Evolutionary conservation across 2,888 invertebrate species (phyloP).

Genomic region (Itoplectis maculator): DNA sequence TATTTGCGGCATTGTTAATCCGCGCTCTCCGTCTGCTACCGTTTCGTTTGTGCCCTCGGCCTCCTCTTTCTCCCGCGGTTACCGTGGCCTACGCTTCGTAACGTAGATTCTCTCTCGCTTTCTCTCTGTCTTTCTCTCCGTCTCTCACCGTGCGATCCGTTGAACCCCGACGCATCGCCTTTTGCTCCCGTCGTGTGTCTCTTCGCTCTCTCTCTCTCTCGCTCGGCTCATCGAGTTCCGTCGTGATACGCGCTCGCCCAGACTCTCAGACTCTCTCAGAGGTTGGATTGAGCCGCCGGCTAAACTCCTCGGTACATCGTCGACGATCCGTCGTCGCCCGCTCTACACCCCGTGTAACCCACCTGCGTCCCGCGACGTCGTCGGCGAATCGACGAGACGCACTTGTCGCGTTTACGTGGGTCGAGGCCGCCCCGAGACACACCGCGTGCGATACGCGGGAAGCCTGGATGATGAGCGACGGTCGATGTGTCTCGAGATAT

Average conservation of each 20-base stretch:
- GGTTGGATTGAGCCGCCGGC: conserved; percentile 49
- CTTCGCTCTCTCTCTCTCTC: conserved; percentile 28
- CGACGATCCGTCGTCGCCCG: neutral
- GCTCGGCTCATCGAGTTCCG: conserved; percentile 4
- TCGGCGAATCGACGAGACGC: conserved; percentile 14
- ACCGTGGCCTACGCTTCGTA: neutral
- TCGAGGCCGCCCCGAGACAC: neutral
- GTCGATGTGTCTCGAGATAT: neutral
- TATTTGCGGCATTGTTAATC: conserved; percentile 84
- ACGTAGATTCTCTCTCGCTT: conserved; percentile 3
- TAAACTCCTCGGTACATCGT: conserved; percentile 31
- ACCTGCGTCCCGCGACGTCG: conserved; percentile 12
- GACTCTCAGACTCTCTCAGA: neutral
- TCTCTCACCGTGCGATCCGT: conserved; percentile 1
- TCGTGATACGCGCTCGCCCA: conserved; percentile 10
- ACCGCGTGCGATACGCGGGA: neutral
- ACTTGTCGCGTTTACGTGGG: neutral
- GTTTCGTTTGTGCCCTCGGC: conserved; percentile 75
- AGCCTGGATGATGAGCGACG: neutral
- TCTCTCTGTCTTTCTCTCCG: conserved; percentile 3
- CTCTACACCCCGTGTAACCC: neutral
- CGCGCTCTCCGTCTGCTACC: conserved; percentile 82
- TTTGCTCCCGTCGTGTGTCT: conserved; percentile 12
- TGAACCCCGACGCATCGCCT: conserved; percentile 16
- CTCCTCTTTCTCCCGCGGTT: conserved; percentile 23